These are phyloP conservation scores for Camponotus fellah DNA, from an alignment of 2,888 invertebrate genomes.

Conservation along the genomic window DNA sequence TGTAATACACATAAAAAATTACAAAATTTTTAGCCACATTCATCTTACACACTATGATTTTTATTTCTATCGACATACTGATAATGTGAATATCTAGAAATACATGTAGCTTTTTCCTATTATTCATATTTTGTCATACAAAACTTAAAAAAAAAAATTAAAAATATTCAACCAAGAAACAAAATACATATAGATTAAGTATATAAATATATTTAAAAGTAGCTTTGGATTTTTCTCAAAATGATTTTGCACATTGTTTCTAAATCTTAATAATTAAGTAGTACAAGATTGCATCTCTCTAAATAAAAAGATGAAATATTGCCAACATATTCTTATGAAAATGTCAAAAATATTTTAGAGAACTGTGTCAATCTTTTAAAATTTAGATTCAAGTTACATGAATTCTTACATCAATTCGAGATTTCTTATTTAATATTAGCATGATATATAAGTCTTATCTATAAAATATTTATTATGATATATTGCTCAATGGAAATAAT, in stretches of 20 bases:
- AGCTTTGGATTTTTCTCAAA: conserved; percentile 23
- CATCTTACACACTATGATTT: conserved; percentile 28
- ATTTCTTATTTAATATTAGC: conserved; percentile 56
- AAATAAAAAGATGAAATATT: background rate
- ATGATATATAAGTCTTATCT: conserved; percentile 40
- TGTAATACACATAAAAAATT: conserved; percentile 24
- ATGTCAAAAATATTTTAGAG: background rate
- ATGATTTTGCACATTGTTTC: background rate
- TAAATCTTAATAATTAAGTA: background rate
- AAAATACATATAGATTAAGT: background rate
- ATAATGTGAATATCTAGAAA: conserved; percentile 26
- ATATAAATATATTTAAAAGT: conserved; percentile 25
- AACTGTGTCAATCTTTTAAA: conserved; percentile 9
- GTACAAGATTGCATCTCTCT: background rate
- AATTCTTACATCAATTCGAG: conserved; percentile 37
- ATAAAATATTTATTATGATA: conserved; percentile 67
- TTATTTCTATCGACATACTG: background rate
- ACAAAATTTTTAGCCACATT: conserved; percentile 4
- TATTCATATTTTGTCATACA: background rate
- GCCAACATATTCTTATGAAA: background rate
- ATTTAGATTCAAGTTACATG: background rate
- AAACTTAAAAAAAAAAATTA: background rate
- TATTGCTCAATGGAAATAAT: conserved; percentile 27
- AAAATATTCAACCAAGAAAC: background rate
- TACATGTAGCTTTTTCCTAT: conserved; percentile 13